Conservation (phyloP, 2,888 invertebrate species). For the Spisula solida region DNA sequence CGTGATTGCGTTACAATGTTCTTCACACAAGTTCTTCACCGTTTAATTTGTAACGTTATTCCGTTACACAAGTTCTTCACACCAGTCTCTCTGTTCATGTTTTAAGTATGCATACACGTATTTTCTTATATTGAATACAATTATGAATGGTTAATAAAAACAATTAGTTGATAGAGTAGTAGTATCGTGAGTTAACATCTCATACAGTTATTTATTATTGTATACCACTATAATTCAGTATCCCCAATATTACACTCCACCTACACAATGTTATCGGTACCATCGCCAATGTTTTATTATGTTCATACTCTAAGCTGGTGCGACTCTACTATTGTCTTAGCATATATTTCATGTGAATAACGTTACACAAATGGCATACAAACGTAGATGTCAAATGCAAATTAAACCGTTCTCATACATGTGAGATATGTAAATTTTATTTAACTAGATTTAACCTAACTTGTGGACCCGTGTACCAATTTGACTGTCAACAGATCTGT, state of each 20-base stretch:
- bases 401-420: no score
- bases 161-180: background rate
- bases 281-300: background rate
- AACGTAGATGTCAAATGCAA: no score
- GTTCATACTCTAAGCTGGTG: background rate
- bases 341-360: background rate
- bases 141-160: background rate
- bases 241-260: slow-evolving; percentile 15
- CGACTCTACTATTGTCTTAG: background rate
- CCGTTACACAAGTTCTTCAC: background rate
- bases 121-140: background rate
- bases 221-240: background rate
- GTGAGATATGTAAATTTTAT: no score
- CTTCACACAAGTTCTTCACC: no score
- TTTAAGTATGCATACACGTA: background rate
- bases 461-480: no score
- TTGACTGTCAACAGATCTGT: no score
- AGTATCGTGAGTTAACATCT: slow-evolving; percentile 20
- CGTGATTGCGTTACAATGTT: no score
- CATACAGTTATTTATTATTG: background rate
- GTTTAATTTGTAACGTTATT: background rate
- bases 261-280: background rate
- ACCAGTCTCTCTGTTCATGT: background rate
- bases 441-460: no score
- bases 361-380: background rate